A percentile compares a stretch with the other conserved stretches of the same genome.
These are phyloP conservation scores for Daphoenositta chrysoptera DNA, from an alignment of 2,113 vertebrate genomes.

Conservation along the genomic window DNA sequence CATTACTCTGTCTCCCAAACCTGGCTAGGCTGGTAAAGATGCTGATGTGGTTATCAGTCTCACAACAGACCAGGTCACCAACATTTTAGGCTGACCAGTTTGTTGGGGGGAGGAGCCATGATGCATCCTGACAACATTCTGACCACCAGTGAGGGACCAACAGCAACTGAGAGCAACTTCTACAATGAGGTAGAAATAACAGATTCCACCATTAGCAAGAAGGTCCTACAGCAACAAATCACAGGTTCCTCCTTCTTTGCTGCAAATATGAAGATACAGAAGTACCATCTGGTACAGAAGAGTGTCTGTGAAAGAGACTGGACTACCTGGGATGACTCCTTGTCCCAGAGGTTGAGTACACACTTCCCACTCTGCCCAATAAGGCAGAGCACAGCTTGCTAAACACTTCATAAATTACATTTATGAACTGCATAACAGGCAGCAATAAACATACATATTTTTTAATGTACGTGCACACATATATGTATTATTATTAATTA, in stretches of 20 bases:
- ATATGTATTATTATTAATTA: not conserved
- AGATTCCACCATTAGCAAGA: not conserved
- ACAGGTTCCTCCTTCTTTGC: not conserved
- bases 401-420: not conserved
- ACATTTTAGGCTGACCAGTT: not conserved
- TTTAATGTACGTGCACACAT: not conserved
- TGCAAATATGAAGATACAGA: not conserved
- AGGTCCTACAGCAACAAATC: not conserved
- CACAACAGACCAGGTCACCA: not conserved
- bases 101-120: not conserved
- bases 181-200: not conserved
- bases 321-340: not conserved
- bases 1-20: not conserved
- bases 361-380: no score
- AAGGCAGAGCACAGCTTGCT: not conserved
- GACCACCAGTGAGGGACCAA: not conserved
- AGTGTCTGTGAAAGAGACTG: fast-evolving
- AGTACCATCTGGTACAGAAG: not conserved
- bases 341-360: not conserved
- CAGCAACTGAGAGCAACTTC: not conserved
- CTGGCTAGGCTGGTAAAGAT: not conserved
- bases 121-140: not conserved
- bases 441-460: not conserved
- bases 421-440: not conserved
- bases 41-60: not conserved